Conservation (phyloP, 1,140 invertebrate species). For the Meloidogyne floridensis region DNA sequence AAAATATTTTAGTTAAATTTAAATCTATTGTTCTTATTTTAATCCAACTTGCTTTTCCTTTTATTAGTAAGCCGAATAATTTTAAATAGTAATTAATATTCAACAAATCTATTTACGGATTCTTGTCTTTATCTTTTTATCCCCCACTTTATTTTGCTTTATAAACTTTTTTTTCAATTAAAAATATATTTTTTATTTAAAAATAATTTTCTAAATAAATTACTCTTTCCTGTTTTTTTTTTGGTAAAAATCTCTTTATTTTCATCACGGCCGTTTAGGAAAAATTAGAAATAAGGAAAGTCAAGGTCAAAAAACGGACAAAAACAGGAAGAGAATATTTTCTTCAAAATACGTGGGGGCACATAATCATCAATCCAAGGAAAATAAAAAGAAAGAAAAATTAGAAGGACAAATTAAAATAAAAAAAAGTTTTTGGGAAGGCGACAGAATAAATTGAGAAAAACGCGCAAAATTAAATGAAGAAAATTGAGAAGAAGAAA, state of each 20-base stretch:
- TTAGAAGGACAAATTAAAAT: background rate
- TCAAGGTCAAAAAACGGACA: conserved; percentile 1
- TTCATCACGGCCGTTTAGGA: conserved; percentile 2
- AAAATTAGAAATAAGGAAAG: background rate
- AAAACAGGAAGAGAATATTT: background rate
- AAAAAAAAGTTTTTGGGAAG: background rate
- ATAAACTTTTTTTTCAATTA: no score
- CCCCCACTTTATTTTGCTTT: no score
- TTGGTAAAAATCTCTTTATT: background rate
- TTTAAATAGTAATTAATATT: no score
- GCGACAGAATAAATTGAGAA: background rate
- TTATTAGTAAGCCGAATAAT: no score
- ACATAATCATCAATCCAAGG: conserved; percentile 1
- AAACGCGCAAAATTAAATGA: conserved; percentile 1
- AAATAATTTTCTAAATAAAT: background rate
- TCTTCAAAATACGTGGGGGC: background rate
- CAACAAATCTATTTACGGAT: no score
- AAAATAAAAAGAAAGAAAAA: background rate
- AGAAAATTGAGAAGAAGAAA: background rate
- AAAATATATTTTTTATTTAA: no score
- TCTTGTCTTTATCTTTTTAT: no score
- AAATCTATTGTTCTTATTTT: no score
- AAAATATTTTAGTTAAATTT: no score
- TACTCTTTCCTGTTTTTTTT: background rate
- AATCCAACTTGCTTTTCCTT: no score